A percentile compares a stretch with the other conserved stretches of the same genome.
Conservation (phyloP, 2,888 invertebrate species). For the Andricus curvator region DNA sequence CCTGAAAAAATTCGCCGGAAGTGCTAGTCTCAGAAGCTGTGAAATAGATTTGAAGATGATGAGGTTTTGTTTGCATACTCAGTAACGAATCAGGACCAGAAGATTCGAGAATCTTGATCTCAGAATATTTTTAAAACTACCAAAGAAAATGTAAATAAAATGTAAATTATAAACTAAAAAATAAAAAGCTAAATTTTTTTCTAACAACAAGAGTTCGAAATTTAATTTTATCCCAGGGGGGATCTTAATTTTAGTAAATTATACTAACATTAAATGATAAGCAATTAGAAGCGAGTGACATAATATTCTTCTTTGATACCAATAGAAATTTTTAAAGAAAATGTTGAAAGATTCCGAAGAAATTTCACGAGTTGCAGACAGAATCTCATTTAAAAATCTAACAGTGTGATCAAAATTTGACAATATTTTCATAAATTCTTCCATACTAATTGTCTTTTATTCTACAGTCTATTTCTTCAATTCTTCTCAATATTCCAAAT, state of each 20-base stretch:
- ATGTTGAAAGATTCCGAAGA: not conserved
- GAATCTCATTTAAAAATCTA: constrained; percentile 22
- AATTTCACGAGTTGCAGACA: constrained; percentile 14
- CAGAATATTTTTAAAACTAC: not conserved
- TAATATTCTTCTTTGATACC: not conserved
- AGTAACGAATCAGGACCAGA: not conserved
- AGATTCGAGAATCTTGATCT: constrained; percentile 26
- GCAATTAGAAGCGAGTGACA: constrained; percentile 21
- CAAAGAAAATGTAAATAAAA: constrained; percentile 27
- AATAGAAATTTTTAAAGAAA: not conserved
- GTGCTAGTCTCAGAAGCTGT: not conserved
- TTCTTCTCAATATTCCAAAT: not conserved
- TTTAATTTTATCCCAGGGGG: constrained; percentile 5
- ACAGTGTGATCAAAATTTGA: not conserved
- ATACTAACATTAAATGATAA: not conserved
- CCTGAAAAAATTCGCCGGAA: not conserved
- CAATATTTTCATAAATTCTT: not conserved
- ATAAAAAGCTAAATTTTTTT: constrained; percentile 28
- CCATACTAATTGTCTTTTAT: not conserved
- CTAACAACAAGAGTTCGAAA: not conserved
- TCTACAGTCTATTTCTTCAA: not conserved
- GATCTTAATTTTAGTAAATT: not conserved
- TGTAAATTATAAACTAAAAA: not conserved
- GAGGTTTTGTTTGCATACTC: constrained; percentile 38
- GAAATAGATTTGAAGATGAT: constrained; percentile 20